Base-by-base conservation (phyloP, 2,113 vertebrate species). In the Phyllostomus hastatus region DNA sequence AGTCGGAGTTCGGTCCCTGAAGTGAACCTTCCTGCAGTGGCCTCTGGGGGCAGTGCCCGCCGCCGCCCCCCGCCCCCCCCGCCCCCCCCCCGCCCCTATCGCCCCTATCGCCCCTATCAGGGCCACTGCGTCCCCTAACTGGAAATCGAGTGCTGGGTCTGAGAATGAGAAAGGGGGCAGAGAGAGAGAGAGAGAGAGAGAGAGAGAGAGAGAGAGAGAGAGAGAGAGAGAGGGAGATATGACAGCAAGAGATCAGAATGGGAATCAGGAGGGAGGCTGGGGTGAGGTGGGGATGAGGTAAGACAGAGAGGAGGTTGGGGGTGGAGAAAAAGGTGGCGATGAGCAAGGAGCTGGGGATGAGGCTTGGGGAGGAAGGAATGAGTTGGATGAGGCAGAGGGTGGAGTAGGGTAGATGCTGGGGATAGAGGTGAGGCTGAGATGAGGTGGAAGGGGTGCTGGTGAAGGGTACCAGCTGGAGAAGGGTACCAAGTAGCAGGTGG, bases 1-100 rank as follows among this genome's bases (percentile, higher is more conserved):
- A 52, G 9, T 46, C 17, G 52, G 78, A 64, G 20, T 59, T 91
- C 50, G 28, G 76, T 38, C 64, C 43, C 81, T 64, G 35, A 64
- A 8, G 69, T 61, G 81, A 33, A 69, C 82, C 35, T 89, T 86
- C 52, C 38, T 22, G 11, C 15, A 54, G 52, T 54, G 91, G 86
- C 89, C 95, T 89, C 91, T 95, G 78, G 90, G 70, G 87, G 57
- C 83, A 88, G 67, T 57, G 54, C 84, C 38, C 38, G 3, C 38
- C 38, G n/a, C n/a, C n/a, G n/a, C 52, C 59, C 76, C 28, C 46
- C 43, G 43, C 46, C 75, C 48, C n/a, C 2, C n/a, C n/a, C n/a
- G n/a, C 52, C 59, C 76, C 28, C 46, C 43, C n/a, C n/a, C n/a
- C n/a, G n/a, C n/a, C n/a, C n/a, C n/a, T n/a, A n/a, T n/a, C n/a